Conservation (phyloP, 2,113 vertebrate genomes). For the Heterochromis multidens region DNA sequence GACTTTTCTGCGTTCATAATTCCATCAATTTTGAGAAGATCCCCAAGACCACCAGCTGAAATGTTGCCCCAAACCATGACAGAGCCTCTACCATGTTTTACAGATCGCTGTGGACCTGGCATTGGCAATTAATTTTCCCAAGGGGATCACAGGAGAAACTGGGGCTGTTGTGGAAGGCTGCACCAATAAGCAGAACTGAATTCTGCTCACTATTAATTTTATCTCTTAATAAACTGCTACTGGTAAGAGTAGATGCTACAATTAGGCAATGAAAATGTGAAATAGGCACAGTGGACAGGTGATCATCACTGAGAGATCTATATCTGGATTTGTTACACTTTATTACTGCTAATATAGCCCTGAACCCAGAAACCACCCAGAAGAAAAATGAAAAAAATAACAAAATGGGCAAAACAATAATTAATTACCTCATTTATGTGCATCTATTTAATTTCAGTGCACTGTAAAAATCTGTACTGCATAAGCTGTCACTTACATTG, state of each 20-base stretch:
- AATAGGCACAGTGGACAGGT: neutral
- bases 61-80: neutral
- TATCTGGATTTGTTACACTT: neutral
- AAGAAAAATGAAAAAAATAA: too few relatives aligned
- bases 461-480: neutral
- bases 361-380: neutral
- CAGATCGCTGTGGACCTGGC: neutral
- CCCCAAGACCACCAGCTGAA: neutral
- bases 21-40: neutral
- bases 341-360: neutral
- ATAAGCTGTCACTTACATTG: too few relatives aligned
- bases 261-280: too few relatives aligned
- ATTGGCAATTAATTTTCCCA: neutral
- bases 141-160: neutral
- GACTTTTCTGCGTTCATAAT: neutral
- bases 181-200: too few relatives aligned
- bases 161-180: too few relatives aligned
- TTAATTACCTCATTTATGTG: neutral
- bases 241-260: too few relatives aligned
- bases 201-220: too few relatives aligned
- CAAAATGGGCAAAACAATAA: neutral
- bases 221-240: too few relatives aligned
- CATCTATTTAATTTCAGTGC: neutral
- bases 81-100: neutral
- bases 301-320: neutral